Evolutionary conservation across 1,140 invertebrate species (phyloP), one percentile per base, ranked within the genome.

Genomic region (Bombus difficillimus): DNA sequence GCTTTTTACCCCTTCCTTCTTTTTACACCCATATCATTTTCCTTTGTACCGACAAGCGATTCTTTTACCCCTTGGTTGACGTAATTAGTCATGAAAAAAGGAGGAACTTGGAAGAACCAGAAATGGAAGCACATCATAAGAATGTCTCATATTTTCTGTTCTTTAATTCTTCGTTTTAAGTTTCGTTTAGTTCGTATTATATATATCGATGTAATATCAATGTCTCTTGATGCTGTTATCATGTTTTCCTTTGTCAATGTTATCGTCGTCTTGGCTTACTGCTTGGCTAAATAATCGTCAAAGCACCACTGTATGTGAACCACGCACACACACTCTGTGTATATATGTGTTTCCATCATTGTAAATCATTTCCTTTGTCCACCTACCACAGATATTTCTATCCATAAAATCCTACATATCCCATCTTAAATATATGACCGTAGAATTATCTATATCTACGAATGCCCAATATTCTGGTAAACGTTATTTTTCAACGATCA

Each of bases 211-310:
- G 75, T 62, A 13, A 47, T 37, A 28, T 80, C 53, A 69, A 81
- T 89, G 73, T 87, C 32, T 41, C 47, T 62, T 39, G 72, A 41
- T n/a, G 47, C 53, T 66, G 85, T 86, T 90, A 41, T 86, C 68
- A 73, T 34, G 3, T 37, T 2, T 68, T 68, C 22, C 80, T 59
- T 83, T 88, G 87, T 91, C 88, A 75, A 83, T 94, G 89, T 94
- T 89, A 85, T 85, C 92, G 89, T 93, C 87, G 92, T 88, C 89
- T 93, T 92, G 91, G 92, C 93, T 94, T 93, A 66, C 81, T 92
- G 93, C 92, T 94, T 93, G 91, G 88, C 87, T 91, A 87, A 88
- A 81, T 92, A 86, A 86, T 89, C 86, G 76, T 86, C 83, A 73
- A 86, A 89, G 91, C 92, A 92, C 92, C 82, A 86, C 74, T 89